Conservation (phyloP, 2,888 invertebrate genomes). For the Escarpia spicata region DNA sequence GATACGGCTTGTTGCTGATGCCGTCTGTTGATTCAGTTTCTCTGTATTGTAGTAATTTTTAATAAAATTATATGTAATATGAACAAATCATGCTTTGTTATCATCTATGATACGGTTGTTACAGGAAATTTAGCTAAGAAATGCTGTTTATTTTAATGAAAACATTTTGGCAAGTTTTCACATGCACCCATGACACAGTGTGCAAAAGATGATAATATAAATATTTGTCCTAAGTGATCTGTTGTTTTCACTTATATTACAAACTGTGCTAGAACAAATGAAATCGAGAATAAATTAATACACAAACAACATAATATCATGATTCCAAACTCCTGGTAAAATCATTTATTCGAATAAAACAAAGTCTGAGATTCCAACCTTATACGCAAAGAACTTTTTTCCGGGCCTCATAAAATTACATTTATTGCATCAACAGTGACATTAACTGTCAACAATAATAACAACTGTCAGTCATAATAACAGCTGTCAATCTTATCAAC, state of each 20-base stretch:
- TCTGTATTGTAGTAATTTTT: neutral
- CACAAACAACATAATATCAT: neutral
- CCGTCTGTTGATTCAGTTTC: neutral
- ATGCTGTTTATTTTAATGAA: neutral
- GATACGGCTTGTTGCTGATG: neutral
- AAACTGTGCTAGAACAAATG: too few species aligned
- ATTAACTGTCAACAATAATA: neutral
- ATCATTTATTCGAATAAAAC: neutral
- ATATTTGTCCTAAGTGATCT: too few species aligned
- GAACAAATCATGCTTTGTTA: neutral
- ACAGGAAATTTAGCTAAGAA: neutral
- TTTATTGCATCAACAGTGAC: neutral
- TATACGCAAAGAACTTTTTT: neutral
- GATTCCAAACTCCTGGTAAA: neutral
- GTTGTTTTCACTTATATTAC: too few species aligned
- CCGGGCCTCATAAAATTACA: neutral
- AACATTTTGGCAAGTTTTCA: neutral
- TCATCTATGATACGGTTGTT: neutral
- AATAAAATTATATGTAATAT: neutral
- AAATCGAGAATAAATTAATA: too few species aligned
- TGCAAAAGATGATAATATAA: too few species aligned
- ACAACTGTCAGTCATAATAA: neutral
- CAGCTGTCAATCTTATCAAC: neutral
- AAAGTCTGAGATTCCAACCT: neutral
- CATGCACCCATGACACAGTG: too few species aligned